Evolutionary conservation across 1,140 invertebrate genomes (phyloP).

Genomic region (Hestina assimilis): DNA sequence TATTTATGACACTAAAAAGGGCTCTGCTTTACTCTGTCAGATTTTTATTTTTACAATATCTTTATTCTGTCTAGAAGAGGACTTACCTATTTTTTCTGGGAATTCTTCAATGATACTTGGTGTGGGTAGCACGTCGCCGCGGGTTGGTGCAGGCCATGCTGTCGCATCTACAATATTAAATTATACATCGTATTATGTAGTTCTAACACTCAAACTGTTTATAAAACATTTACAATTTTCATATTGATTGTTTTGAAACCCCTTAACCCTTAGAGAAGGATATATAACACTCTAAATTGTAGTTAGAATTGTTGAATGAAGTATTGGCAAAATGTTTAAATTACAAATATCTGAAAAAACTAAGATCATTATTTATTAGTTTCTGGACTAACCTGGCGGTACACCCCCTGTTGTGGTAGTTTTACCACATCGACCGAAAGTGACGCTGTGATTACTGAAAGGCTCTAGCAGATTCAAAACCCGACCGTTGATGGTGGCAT

Average conservation of each 20-base stretch:
- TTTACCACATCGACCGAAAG: constrained; percentile 59
- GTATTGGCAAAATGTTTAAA: no score
- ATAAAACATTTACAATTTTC: no score
- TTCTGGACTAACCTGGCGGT: constrained; percentile 50
- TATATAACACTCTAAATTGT: no score
- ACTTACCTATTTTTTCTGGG: constrained; percentile 6
- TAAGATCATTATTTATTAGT: no score
- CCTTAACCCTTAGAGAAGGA: no score
- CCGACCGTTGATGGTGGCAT: constrained; percentile 89
- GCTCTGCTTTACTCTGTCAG: no score
- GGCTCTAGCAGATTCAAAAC: constrained; percentile 86
- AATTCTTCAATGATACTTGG: constrained; percentile 20
- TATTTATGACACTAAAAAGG: no score
- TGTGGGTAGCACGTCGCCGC: constrained; percentile 42
- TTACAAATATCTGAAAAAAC: no score
- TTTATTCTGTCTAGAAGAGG: no score
- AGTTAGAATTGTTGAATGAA: no score
- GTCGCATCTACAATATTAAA: constrained; percentile 31
- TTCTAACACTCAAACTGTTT: not conserved
- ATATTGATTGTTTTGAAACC: no score
- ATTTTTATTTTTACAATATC: no score
- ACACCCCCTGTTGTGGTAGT: constrained; percentile 54
- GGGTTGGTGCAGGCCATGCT: constrained; percentile 34
- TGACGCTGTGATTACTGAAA: constrained; percentile 52
- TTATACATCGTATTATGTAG: not conserved